Conservation (phyloP, 1,140 invertebrate genomes). For the Brachystomella parvula region DNA sequence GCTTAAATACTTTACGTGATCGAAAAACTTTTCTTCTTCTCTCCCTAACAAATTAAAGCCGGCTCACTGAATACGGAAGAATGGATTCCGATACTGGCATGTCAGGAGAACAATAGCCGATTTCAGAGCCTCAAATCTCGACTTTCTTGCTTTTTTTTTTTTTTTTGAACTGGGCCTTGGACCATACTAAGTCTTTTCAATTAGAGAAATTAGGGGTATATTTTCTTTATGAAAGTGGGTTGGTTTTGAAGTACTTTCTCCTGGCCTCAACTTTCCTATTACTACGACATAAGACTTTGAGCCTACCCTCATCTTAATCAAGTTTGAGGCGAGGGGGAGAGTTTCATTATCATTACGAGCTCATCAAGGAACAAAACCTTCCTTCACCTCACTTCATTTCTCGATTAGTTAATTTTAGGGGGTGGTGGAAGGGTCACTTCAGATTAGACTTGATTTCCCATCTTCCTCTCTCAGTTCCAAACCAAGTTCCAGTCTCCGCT, state of each 20-base stretch:
- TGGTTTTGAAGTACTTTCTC: no score
- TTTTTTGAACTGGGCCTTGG: neutral
- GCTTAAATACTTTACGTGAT: slow-evolving; percentile 24
- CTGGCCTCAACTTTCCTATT: no score
- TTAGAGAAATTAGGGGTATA: no score
- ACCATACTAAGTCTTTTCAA: no score
- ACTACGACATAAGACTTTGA: neutral
- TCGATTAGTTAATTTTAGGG: slow-evolving; percentile 3
- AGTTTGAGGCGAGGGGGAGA: slow-evolving; percentile 12
- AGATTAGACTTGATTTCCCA: neutral
- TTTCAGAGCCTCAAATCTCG: no score
- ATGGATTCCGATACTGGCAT: slow-evolving; percentile 7
- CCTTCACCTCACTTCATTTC: slow-evolving; percentile 22
- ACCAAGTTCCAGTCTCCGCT: no score
- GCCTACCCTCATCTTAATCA: neutral
- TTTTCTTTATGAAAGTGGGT: no score
- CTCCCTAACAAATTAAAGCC: slow-evolving; percentile 13
- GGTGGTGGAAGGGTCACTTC: slow-evolving; percentile 1
- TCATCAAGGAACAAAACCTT: slow-evolving; percentile 14
- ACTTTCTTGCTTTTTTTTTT: no score
- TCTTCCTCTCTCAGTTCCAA: no score
- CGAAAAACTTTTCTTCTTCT: slow-evolving; percentile 23
- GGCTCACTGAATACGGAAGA: slow-evolving; percentile 23
- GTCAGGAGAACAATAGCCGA: slow-evolving; percentile 1
- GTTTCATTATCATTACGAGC: slow-evolving; percentile 34